Conservation (phyloP, 2,113 vertebrate species). For the Porphyrio hochstetteri region DNA sequence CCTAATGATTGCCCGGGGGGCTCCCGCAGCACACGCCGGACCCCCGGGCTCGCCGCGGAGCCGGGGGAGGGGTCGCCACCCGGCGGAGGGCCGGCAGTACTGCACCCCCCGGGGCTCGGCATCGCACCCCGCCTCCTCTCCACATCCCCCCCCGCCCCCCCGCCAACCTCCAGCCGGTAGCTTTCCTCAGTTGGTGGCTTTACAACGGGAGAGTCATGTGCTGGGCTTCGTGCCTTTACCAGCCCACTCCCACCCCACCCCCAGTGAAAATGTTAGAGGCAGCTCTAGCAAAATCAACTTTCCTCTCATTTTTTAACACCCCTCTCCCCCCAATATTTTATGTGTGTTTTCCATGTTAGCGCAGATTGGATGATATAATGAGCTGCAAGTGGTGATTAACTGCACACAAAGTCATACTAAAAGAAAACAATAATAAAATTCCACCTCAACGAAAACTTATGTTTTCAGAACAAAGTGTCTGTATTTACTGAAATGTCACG, state of each 20-base stretch:
- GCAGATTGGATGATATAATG: rapidly evolving
- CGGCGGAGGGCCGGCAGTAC: not conserved
- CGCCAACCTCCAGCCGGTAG: not conserved
- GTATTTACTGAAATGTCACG: not conserved
- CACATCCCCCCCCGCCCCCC: too few relatives aligned
- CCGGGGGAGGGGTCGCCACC: not conserved
- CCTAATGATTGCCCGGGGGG: not conserved
- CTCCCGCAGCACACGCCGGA: not conserved
- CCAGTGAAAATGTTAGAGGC: not conserved
- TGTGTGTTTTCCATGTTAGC: not conserved
- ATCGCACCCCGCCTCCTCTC: too few relatives aligned
- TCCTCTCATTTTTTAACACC: not conserved
- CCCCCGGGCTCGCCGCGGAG: not conserved
- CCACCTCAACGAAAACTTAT: not conserved
- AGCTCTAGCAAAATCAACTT: rapidly evolving
- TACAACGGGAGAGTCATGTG: rapidly evolving
- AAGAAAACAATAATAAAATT: not conserved
- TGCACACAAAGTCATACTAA: not conserved
- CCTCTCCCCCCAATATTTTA: not conserved
- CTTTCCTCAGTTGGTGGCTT: rapidly evolving
- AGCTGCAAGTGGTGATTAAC: not conserved
- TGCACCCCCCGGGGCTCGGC: not conserved
- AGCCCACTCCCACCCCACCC: too few relatives aligned
- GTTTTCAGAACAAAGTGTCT: not conserved
- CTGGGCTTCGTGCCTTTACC: rapidly evolving